Percentiles rank a stretch among this genome's conserved stretches.
phyloP scores from a whole-genome alignment of 2,113 vertebrate genomes.

The Axis porcinus region DNA sequence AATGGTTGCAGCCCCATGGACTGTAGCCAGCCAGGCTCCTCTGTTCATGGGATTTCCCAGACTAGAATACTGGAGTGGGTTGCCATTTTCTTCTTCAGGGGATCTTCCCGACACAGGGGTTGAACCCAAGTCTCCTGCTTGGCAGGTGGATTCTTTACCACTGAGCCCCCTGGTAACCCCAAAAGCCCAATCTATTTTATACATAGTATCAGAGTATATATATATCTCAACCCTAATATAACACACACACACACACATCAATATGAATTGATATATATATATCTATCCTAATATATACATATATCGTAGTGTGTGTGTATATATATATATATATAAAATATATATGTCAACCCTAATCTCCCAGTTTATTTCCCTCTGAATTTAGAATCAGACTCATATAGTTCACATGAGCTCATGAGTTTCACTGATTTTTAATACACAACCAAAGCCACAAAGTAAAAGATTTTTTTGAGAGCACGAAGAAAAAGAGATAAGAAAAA shows the following conservation, averaged over 20 bases:
- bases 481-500: background rate
- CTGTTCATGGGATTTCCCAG: background rate
- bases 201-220: background rate
- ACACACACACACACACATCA: too few species aligned
- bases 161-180: background rate
- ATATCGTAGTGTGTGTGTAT: background rate
- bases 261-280: background rate
- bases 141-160: background rate
- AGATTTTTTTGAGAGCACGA: background rate
- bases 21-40: background rate
- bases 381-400: background rate
- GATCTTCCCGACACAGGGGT: fast-evolving
- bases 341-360: background rate
- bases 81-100: background rate
- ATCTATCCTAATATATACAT: background rate
- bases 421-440: background rate
- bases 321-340: background rate
- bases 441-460: background rate
- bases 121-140: background rate
- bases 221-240: background rate
- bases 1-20: background rate
- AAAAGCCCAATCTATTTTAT: background rate
- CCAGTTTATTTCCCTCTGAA: background rate
- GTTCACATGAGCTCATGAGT: background rate
- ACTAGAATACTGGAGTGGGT: background rate